Conservation (phyloP, 2,113 vertebrate species). For the Caranx melampygus region DNA sequence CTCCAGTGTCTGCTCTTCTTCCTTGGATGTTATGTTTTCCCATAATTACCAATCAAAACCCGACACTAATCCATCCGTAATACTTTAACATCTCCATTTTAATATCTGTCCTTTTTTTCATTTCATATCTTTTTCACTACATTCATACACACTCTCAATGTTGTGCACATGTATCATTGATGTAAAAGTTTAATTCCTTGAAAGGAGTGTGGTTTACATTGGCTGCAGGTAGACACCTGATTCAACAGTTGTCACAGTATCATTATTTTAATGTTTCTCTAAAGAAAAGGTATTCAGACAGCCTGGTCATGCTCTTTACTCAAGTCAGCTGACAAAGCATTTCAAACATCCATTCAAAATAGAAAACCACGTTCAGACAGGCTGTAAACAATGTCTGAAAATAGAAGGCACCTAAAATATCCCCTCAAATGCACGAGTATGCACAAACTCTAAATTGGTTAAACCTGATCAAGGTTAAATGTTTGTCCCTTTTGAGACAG, state of each 20-base stretch:
- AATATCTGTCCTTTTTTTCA: background rate
- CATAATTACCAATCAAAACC: background rate
- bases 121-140: background rate
- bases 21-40: background rate
- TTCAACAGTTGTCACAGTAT: slow-evolving; percentile 12
- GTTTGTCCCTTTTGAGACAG: slow-evolving; percentile 10
- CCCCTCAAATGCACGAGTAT: slow-evolving; percentile 15
- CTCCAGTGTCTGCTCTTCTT: slow-evolving; percentile 1
- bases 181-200: background rate
- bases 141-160: background rate
- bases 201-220: background rate
- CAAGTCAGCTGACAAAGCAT: background rate
- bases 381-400: slow-evolving; percentile 52
- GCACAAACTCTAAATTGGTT: slow-evolving; percentile 19
- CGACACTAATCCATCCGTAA: background rate
- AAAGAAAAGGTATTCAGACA: background rate
- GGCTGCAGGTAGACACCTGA: background rate
- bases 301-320: background rate
- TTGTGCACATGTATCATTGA: background rate
- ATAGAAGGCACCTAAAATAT: slow-evolving; percentile 57
- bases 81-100: background rate
- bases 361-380: slow-evolving; percentile 29
- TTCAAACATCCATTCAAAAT: slow-evolving; percentile 43
- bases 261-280: background rate
- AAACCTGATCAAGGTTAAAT: slow-evolving; percentile 44